Evolutionary conservation across 2,113 vertebrate genomes (phyloP).

Genomic region (Garra rufa): DNA sequence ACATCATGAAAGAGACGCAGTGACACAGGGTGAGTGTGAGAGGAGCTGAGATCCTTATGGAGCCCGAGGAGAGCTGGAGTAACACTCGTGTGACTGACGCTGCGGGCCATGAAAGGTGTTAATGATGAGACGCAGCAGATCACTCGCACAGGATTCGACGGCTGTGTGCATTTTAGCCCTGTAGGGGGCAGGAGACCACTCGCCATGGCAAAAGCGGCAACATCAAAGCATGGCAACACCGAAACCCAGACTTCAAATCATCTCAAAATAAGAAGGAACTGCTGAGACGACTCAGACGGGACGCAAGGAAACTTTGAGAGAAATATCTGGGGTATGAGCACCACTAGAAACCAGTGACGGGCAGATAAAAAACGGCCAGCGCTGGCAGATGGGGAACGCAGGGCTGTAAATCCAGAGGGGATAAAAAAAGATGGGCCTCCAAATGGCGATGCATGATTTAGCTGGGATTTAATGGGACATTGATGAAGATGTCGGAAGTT

Average conservation of each 20-base stretch:
- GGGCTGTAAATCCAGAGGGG: slow-evolving; percentile 42
- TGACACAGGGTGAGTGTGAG: background rate
- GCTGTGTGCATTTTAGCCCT: background rate
- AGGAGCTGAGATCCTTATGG: background rate
- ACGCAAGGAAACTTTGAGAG: background rate
- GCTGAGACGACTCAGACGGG: too few species aligned
- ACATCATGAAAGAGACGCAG: background rate
- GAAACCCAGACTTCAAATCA: too few species aligned
- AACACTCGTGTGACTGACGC: background rate
- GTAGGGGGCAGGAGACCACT: background rate
- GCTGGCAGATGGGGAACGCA: slow-evolving; percentile 25
- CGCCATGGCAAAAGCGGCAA: too few species aligned
- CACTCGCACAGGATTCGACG: too few species aligned
- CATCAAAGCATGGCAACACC: too few species aligned
- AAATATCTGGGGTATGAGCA: slow-evolving; percentile 43
- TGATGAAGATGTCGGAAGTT: slow-evolving; percentile 56
- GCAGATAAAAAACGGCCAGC: slow-evolving; percentile 54
- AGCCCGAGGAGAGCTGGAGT: background rate
- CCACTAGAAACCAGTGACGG: slow-evolving; percentile 56
- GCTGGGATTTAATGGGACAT: slow-evolving; percentile 52
- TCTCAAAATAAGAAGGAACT: background rate
- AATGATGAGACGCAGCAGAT: background rate
- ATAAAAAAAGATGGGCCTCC: slow-evolving; percentile 49
- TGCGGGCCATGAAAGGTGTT: background rate
- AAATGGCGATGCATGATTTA: slow-evolving; percentile 58